Evolutionary conservation across 1,140 invertebrate genomes (phyloP), one percentile per base, ranked within the genome.

Genomic region (Argopecten irradians): DNA sequence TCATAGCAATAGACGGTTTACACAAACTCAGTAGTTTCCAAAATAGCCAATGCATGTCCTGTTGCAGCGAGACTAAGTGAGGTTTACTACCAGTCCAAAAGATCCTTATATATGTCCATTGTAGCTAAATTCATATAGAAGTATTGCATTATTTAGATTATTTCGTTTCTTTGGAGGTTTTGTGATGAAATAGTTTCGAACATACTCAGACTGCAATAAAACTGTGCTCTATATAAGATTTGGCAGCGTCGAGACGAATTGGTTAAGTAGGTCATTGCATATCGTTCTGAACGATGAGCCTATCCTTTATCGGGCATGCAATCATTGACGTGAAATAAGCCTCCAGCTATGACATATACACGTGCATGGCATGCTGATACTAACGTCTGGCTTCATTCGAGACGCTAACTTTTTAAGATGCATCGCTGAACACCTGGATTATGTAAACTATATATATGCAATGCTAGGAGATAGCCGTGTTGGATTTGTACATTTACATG

Each of bases 321-420:
- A 71, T 71, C 55, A 71, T 71, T 71, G 55, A 71, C 28, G 55
- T 71, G 55, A 71, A 71, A 71, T 71, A 71, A 71, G 55, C 55
- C 28, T 28, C 55, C 55, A 71, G n/a, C 55, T 71, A 71, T 71
- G 55, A 71, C 55, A 71, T 71, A 71, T 71, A 71, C 55, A 71
- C 55, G 55, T 71, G 55, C 55, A 71, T 28, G 55, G 55, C 55
- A 71, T 71, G 55, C 55, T 71, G 55, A 71, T 71, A 71, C 55
- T 3, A 71, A 71, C 13, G 55, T 71, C 55, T 71, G 55, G 55
- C 55, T 71, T 28, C 55, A 28, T n/a, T 71, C 55, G 55, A 71
- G 55, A 71, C 43, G 43, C 43, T 46, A 46, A 46, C 55, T 71
- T 71, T 71, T 71, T 71, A 71, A 71, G 55, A 71, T 71, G 55